These are phyloP conservation scores for Ethmia dodecea DNA, from an alignment of 2,888 invertebrate genomes.

Conservation along the genomic window DNA sequence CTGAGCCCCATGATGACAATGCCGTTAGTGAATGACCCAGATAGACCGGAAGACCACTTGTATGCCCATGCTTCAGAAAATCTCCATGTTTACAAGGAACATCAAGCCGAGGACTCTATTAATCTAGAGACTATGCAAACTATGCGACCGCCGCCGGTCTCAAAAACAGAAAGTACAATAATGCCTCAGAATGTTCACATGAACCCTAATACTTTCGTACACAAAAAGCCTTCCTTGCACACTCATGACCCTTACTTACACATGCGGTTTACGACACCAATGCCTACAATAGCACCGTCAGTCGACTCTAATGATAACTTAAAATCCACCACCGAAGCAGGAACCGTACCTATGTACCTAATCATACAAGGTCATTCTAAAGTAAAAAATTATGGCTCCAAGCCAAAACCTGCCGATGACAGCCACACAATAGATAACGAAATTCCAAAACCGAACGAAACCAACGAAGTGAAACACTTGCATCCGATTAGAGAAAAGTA, in stretches of 20 bases:
- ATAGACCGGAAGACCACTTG: slow-evolving; percentile 59
- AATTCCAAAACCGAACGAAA: slow-evolving; percentile 67
- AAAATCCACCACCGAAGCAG: slow-evolving; percentile 60
- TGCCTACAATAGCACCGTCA: slow-evolving; percentile 74
- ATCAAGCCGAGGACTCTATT: slow-evolving; percentile 34
- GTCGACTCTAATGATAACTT: slow-evolving; percentile 26
- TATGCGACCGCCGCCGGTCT: slow-evolving; percentile 78
- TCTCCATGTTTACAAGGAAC: slow-evolving; percentile 56
- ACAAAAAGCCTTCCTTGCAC: slow-evolving; percentile 33
- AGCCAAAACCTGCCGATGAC: slow-evolving; percentile 57
- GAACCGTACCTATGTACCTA: slow-evolving; percentile 82
- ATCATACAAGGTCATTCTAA: slow-evolving; percentile 92
- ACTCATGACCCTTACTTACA: slow-evolving; percentile 64
- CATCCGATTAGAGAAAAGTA: slow-evolving; percentile 62
- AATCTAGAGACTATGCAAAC: slow-evolving; percentile 76
- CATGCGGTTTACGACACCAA: slow-evolving; percentile 67
- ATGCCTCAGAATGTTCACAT: slow-evolving; percentile 33
- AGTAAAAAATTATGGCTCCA: slow-evolving; percentile 88
- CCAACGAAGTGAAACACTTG: slow-evolving; percentile 76
- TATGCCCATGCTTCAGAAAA: slow-evolving; percentile 66
- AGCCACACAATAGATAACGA: slow-evolving; percentile 63
- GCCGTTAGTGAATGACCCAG: slow-evolving; percentile 58
- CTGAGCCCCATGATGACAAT: slow-evolving; percentile 65
- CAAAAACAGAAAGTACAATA: slow-evolving; percentile 36
- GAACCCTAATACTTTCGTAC: slow-evolving; percentile 33